Base-by-base conservation (phyloP, 2,113 vertebrate genomes). In the Osmerus eperlanus region DNA sequence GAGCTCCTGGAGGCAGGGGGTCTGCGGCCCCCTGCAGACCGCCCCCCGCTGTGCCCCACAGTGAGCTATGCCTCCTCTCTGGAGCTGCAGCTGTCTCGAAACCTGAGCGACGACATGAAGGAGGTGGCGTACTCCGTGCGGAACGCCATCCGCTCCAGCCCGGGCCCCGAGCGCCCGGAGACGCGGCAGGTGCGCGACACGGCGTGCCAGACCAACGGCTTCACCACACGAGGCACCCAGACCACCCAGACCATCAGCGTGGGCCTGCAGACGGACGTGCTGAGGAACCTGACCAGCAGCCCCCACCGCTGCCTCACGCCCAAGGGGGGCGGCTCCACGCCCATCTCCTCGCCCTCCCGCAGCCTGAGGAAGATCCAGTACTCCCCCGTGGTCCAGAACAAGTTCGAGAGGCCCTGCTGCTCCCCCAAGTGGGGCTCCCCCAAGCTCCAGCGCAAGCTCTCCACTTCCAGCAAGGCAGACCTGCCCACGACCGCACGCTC, bases 101-200 rank as follows among this genome's bases (percentile, higher is more conserved):
- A 99, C 86, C 84, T 98, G 94, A 99, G 97, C 0, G 97, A 99
- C 0, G 96, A 99, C 76, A 98, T 98, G 97, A 99, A 99, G 89
- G 97, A 98, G 85, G 97, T 97, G 0, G 97, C 97, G 11, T 97
- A 95, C 85, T 98, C 96, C 0, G 94, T 95, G 41, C 92, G 95
- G 56, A 95, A 94, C 0, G 89, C 94, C 36, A 94, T 96, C 80
- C 94, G 95, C 76, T 89, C 85, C 0, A 86, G 78, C 0, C 84
- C 70, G 0, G 87, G 86, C 60, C 91, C 94, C 0, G 88, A 92
- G 64, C 88, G n/a, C 25, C 60, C 28, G 60, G 60, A 62, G 13
- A 23, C 23, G 11, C 60, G n/a, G 4, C 90, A 87, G 59, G 90
- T 95, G 25, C 94, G 92, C 79, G 97, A 99, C 84, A 95, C 71